These are phyloP conservation scores for Diceros bicornis DNA, from an alignment of 2,797 vertebrate species.

Conservation along the genomic window DNA sequence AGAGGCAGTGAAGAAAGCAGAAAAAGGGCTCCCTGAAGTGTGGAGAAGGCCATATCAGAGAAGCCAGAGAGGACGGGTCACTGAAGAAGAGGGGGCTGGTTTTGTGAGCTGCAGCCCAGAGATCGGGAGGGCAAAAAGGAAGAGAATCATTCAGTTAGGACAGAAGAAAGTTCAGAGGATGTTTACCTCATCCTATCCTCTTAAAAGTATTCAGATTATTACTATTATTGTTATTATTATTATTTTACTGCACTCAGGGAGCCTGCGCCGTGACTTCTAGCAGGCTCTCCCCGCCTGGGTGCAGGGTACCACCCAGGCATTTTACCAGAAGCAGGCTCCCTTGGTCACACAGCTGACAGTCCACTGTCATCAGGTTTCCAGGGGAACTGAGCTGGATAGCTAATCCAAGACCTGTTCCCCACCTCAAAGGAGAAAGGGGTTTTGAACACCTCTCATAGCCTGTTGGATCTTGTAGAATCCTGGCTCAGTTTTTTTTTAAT, in stretches of 20 bases:
- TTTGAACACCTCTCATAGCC: not conserved
- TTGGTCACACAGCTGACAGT: not conserved
- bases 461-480: not conserved
- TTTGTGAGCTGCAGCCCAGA: not conserved
- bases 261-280: not conserved
- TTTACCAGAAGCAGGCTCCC: not conserved
- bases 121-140: not conserved
- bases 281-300: not conserved
- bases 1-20: conserved; percentile 39
- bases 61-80: not conserved
- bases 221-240: not conserved
- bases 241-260: not conserved
- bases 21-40: not conserved
- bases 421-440: not conserved
- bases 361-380: not conserved
- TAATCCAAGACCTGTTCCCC: not conserved
- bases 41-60: not conserved
- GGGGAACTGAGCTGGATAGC: not conserved
- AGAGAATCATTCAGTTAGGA: not conserved
- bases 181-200: not conserved
- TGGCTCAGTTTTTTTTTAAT: not conserved
- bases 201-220: conserved; percentile 45
- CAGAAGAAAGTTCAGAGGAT: not conserved
- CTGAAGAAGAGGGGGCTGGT: not conserved
- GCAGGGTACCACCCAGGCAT: not conserved